Evolutionary conservation across 2,888 invertebrate genomes (phyloP), one percentile per base, ranked within the genome.

Genomic region (Dermolepida albohirtum): DNA sequence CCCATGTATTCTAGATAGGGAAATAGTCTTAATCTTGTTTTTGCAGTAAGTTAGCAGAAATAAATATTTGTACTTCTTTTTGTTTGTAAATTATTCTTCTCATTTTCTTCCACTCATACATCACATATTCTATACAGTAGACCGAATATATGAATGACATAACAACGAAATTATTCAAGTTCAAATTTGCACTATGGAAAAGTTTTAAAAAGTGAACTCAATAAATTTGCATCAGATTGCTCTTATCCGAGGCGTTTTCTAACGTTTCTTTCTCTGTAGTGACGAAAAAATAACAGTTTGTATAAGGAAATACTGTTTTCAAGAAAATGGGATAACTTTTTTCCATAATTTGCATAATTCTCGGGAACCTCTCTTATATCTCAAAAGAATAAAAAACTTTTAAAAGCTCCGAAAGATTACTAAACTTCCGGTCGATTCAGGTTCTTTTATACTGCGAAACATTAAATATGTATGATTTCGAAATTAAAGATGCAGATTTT

Each of bases 401-500:
- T 62, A n/a, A 27, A 11, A 62, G 47, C 59, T 27, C 34, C 17
- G 14, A 49, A 62, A 44, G 47, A 47, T 59, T 62, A 62, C 59
- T 10, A 47, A 62, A 62, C 34, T 47, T 47, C 59, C 34, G 59
- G 47, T 17, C 14, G 11, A 34, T 47, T 47, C 0, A n/a, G 47
- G 47, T 62, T 62, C 14, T 49, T 12, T 47, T 62, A 47, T 27
- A 29, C 12, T 4, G 14, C 34, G 47, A 16, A 16, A 34, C 47
- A 47, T 62, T 62, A 62, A 62, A 62, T 47, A 62, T 62, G 59
- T 62, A 62, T 62, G 47, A 62, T 34, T 62, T 62, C 17, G 39
- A 34, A 44, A 17, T 34, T 27, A 43, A 10, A 27, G 22, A 29
- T 44, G 29, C 34, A 44, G 43, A 44, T 27, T 57, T 57, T 57